Base-by-base conservation (phyloP, 2,113 vertebrate genomes). In the Entomyzon cyanotis region DNA sequence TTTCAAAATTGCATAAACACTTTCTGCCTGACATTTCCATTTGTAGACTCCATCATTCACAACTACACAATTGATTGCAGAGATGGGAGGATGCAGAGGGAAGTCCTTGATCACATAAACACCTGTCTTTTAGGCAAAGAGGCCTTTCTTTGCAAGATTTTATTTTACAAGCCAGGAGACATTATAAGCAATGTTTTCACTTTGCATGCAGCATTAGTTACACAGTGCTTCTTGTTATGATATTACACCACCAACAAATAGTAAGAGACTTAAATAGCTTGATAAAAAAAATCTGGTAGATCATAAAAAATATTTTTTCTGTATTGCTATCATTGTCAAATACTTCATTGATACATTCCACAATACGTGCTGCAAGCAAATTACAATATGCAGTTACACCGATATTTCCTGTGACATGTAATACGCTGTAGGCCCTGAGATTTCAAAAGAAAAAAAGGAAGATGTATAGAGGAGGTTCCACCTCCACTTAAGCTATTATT, bases 1-100 rank as follows among this genome's bases (percentile, higher is more conserved):
- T 98, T 98, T 97, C 94, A 94, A 95, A 97, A 96, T 91, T 85
- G 89, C 95, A 95, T 60, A 95, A 96, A 96, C 71, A 60, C 70
- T 91, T 97, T 97, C 81, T 92, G 74, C 89, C 94, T 96, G 95
- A 96, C 92, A 92, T 90, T 89, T 92, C 82, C 73, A 96, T 90
- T 89, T 59, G 60, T 63, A 92, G 83, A 68, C 81, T 82, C 44
- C 87, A 93, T 94, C 94, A 79, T 58, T 97, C 87, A 92, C 77
- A 87, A 46, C 74, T 58, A 68, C 64, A 68, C 37, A 71, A 87
- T 15, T 41, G 77, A 77, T 91, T 63, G 73, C 53, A 65, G 81
- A 60, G 76, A 86, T 84, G 73, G 77, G 93, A 93, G 83, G 95
- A 89, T 85, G 92, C 41, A n/a, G 89, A 92, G 89, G 83, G 74